Base-by-base conservation (phyloP, 2,888 invertebrate genomes). In the Druceiella hillmani region DNA sequence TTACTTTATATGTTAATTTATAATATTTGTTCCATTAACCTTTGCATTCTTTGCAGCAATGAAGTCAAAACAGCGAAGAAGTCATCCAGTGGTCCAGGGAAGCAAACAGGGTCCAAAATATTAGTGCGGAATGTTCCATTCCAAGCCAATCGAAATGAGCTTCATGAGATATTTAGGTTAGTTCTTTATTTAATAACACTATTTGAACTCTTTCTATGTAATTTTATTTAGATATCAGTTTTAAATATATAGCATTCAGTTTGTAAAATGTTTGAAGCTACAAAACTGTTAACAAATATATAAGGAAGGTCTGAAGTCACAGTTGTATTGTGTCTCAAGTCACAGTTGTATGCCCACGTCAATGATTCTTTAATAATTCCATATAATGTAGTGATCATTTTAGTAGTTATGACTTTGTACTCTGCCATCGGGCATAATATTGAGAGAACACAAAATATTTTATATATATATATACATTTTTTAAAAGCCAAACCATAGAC, bases 61-160 rank as follows among this genome's bases (percentile, higher is more conserved):
- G 78, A 82, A 46, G 71, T 77, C 0, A 68, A 70, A 49, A 65
- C 74, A 14, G 52, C 69, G 3, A 78, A 77, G 50, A 86, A 85
- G 57, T 63, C 58, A 17, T n/a, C n/a, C n/a, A 60, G 68, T 11
- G 81, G 76, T 45, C 62, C 68, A 9, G 73, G 69, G 1, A 62
- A 70, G 50, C 86, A 86, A 62, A 85, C 80, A 26, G 84, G 87
- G 10, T 81, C 88, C 0, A 99, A 98, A 68, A 87, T 99, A 46
- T 70, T 97, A 3, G 88, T 97, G 0, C 74, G 91, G 47, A 99
- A 99, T 64, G 83, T 99, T 48, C 94, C 98, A 1, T 99, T 99
- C 75, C 91, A 98, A 70, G 95, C 95, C 0, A 91, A 84, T 36
- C 66, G 69, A 31, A 77, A 79, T 37, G 92, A 93, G 75, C 67